Evolutionary conservation across 2,113 vertebrate species (phyloP).

Genomic region (Geothlypis trichas): DNA sequence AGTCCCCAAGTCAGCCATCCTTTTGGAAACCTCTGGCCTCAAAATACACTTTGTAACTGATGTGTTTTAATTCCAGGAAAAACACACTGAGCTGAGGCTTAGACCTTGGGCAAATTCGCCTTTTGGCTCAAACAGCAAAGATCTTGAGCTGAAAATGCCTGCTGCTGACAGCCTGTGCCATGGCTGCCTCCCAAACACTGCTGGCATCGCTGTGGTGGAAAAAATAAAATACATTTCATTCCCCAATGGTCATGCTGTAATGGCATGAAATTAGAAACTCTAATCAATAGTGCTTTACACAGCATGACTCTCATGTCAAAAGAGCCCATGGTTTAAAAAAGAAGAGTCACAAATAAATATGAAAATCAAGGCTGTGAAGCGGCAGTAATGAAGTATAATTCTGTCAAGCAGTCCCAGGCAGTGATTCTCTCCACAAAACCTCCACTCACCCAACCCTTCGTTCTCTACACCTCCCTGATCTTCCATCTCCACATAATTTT

Average conservation of each 20-base stretch:
- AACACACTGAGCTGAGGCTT: conserved; percentile 20
- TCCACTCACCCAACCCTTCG: conserved; percentile 27
- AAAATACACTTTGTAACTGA: neutral
- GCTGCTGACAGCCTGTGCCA: conserved; percentile 27
- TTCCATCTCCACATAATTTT: conserved; percentile 40
- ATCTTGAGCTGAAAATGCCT: conserved; percentile 43
- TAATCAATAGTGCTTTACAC: conserved; percentile 78
- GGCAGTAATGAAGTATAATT: conserved; percentile 66
- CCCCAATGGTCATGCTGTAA: conserved; percentile 73
- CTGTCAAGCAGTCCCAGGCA: conserved; percentile 23
- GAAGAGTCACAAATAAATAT: conserved; percentile 70
- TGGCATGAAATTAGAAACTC: conserved; percentile 79
- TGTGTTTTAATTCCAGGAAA: conserved; percentile 46
- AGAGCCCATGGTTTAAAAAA: conserved; percentile 47
- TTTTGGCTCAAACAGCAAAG: conserved; percentile 50
- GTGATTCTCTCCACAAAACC: conserved; percentile 19
- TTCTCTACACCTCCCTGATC: conserved; percentile 42
- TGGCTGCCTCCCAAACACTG: conserved; percentile 6
- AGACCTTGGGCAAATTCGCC: conserved; percentile 36
- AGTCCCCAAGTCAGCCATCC: neutral
- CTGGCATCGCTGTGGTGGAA: conserved; percentile 42
- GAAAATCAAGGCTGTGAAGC: conserved; percentile 65
- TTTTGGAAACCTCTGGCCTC: conserved; percentile 24
- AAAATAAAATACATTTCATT: conserved; percentile 72
- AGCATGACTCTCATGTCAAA: conserved; percentile 74